These are phyloP conservation scores for Cotesia glomerata DNA, from an alignment of 1,140 invertebrate genomes.

Conservation along the genomic window DNA sequence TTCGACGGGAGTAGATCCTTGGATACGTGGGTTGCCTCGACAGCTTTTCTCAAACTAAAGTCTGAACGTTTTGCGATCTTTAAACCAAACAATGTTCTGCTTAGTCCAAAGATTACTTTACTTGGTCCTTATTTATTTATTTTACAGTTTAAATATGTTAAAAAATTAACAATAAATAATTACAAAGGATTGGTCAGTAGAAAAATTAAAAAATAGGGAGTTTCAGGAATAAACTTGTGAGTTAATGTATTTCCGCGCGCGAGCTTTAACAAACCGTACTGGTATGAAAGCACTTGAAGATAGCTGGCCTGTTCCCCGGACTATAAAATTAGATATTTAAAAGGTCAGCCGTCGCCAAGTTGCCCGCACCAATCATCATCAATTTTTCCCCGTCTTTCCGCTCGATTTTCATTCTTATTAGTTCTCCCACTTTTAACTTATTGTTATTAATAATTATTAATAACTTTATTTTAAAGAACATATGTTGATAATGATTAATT, in stretches of 20 bases:
- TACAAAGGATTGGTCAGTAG: neutral
- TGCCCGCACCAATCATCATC: constrained; percentile 37
- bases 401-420: constrained; percentile 16
- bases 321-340: constrained; percentile 56
- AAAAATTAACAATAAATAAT: too few species aligned
- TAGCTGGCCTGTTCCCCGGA: constrained; percentile 44
- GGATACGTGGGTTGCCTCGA: constrained; percentile 69
- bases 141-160: too few species aligned
- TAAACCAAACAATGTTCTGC: constrained; percentile 16
- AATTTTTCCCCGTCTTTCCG: constrained; percentile 27
- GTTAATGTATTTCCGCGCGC: neutral
- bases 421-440: constrained; percentile 13
- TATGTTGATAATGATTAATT: too few species aligned
- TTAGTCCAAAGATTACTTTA: neutral
- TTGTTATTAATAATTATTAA: neutral
- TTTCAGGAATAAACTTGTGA: too few species aligned
- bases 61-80: constrained; percentile 71
- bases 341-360: constrained; percentile 57
- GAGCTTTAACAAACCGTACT: neutral
- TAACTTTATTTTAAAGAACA: too few species aligned
- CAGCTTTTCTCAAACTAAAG: constrained; percentile 71
- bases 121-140: too few species aligned
- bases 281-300: constrained; percentile 24
- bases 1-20: constrained; percentile 68
- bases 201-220: neutral